A percentile compares a stretch with the other conserved stretches of the same genome.
These are phyloP conservation scores for Drosophila barbarae DNA, from an alignment of 2,888 invertebrate species.

Conservation along the genomic window DNA sequence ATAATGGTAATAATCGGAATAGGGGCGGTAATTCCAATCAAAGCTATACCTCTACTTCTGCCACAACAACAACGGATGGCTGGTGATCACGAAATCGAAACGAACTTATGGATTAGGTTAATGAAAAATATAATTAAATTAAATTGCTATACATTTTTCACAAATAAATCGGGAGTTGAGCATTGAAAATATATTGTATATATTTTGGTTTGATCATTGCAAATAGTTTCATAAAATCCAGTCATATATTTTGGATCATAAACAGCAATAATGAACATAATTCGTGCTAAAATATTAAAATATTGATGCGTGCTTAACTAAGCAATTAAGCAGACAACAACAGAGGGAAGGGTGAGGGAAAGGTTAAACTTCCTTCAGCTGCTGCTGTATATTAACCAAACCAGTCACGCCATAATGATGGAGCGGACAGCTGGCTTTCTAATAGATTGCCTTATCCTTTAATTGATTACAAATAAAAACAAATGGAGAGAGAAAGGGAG, in stretches of 20 bases:
- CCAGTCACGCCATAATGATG: conserved; percentile 36
- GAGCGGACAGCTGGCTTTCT: conserved; percentile 54
- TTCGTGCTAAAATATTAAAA: conserved; percentile 8
- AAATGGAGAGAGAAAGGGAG: conserved; percentile 17
- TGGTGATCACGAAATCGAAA: not conserved
- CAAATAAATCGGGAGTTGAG: conserved; percentile 15
- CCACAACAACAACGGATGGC: conserved; percentile 24
- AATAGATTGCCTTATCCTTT: conserved; percentile 62
- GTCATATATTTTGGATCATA: not conserved
- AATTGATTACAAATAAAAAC: conserved; percentile 70
- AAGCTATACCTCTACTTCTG: conserved; percentile 11
- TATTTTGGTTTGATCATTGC: not conserved
- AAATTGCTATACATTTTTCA: not conserved
- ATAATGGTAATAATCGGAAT: conserved; percentile 8
- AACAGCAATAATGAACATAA: not conserved
- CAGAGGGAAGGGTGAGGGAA: not conserved
- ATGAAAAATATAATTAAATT: not conserved
- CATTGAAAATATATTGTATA: not conserved
- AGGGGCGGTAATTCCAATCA: not conserved
- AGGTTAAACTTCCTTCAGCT: conserved; percentile 21
- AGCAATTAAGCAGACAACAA: conserved; percentile 6
- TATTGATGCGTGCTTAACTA: conserved; percentile 22
- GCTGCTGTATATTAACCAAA: conserved; percentile 27
- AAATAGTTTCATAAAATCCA: not conserved
- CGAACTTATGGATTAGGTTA: not conserved